phyloP scores from a whole-genome alignment of 2,113 vertebrate genomes.

The Pleuronectes platessa region DNA sequence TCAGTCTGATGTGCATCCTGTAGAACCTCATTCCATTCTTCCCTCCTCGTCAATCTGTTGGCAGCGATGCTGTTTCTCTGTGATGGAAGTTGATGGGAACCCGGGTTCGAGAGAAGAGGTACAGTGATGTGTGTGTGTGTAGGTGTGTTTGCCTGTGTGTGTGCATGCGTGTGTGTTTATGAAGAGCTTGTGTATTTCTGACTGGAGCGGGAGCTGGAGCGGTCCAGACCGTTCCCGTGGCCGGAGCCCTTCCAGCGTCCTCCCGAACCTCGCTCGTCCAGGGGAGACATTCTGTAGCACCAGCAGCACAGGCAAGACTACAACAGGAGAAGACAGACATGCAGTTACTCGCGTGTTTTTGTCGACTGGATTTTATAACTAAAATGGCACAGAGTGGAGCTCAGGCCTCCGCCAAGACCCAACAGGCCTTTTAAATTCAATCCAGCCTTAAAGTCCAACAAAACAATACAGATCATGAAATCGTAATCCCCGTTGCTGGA shows the following conservation, averaged over 20 bases:
- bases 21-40: background rate
- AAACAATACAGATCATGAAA: too few species aligned
- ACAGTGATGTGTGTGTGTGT: background rate
- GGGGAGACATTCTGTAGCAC: constrained; percentile 85
- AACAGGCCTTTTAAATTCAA: background rate
- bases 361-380: background rate
- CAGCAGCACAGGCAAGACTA: constrained; percentile 94
- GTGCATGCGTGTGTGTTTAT: constrained; percentile 59
- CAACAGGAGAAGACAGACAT: constrained; percentile 30
- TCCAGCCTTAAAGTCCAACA: background rate
- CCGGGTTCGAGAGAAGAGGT: constrained; percentile 24
- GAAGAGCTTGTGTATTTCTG: constrained; percentile 90
- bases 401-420: too few species aligned
- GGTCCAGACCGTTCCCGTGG: constrained; percentile 87
- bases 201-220: constrained; percentile 86
- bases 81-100: constrained; percentile 15
- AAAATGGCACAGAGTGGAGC: background rate
- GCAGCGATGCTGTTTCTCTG: constrained; percentile 10
- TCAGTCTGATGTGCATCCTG: constrained; percentile 10
- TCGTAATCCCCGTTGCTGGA: background rate
- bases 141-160: background rate
- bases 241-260: constrained; percentile 88
- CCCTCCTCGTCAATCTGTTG: background rate
- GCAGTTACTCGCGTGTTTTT: background rate
- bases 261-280: constrained; percentile 83